Percentiles rank a stretch among this genome's conserved stretches.
phyloP scores from a whole-genome alignment of 2,113 vertebrate genomes.

The Carassius auratus region DNA sequence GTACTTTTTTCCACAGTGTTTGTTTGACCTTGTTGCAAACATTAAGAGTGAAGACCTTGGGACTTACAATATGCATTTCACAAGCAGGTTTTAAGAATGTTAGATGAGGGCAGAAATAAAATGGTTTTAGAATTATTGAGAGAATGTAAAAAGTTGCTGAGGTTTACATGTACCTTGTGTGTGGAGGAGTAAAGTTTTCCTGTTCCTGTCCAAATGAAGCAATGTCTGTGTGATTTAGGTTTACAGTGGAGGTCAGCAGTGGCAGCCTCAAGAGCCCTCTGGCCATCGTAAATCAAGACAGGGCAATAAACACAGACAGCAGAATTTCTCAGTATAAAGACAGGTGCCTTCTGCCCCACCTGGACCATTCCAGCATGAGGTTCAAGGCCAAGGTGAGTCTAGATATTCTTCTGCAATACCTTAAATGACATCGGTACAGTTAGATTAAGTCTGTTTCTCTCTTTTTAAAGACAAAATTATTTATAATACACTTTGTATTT shows the following conservation, averaged over 20 bases:
- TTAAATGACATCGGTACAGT: not conserved
- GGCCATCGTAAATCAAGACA: conserved; percentile 57
- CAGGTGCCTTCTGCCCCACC: conserved; percentile 28
- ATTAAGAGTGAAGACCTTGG: not conserved
- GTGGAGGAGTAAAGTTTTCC: conserved; percentile 37
- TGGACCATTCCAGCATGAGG: conserved; percentile 28
- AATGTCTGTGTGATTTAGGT: conserved; percentile 59
- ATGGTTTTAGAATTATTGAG: not conserved
- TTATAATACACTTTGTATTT: not conserved
- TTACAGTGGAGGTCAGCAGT: conserved; percentile 56
- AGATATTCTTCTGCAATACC: conserved; percentile 13
- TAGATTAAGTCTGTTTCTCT: not conserved
- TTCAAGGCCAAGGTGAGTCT: conserved; percentile 53
- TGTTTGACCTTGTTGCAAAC: not conserved
- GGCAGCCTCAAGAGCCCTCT: conserved; percentile 24
- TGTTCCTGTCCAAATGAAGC: conserved; percentile 35
- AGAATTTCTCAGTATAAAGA: conserved; percentile 43
- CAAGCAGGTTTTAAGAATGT: not conserved
- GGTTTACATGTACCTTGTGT: not conserved
- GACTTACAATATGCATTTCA: not conserved
- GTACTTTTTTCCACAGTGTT: not conserved
- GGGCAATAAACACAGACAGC: conserved; percentile 54
- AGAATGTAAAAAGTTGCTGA: conserved; percentile 9
- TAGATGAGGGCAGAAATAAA: not conserved
- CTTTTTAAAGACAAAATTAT: not conserved